These are phyloP conservation scores for Dicycla oo DNA, from an alignment of 2,888 invertebrate species.

Conservation along the genomic window DNA sequence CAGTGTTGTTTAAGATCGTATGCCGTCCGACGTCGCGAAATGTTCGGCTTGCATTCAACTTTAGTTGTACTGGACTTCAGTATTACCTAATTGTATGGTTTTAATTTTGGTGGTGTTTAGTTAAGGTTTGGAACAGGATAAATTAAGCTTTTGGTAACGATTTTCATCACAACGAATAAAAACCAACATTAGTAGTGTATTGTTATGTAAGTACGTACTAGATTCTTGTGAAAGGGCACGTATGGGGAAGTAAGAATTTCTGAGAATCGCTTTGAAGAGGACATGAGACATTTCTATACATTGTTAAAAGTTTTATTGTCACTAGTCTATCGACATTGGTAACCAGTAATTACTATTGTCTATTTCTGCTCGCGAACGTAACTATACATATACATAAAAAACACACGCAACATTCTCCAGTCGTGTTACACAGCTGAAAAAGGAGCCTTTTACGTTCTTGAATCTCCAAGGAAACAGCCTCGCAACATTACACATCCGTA, in stretches of 20 bases:
- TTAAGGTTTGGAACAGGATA: background rate
- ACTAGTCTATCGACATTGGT: background rate
- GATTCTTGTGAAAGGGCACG: background rate
- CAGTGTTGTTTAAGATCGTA: constrained; percentile 45
- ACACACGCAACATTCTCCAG: background rate
- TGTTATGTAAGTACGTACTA: background rate
- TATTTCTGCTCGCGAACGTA: background rate
- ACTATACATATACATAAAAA: background rate
- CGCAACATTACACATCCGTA: constrained; percentile 17
- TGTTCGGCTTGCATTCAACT: constrained; percentile 38
- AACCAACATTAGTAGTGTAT: background rate
- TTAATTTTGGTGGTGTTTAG: constrained; percentile 4
- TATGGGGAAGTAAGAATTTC: background rate
- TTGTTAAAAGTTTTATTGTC: background rate
- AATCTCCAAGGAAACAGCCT: constrained; percentile 7
- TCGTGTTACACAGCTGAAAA: background rate
- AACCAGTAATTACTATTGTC: background rate
- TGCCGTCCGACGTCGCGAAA: constrained; percentile 25
- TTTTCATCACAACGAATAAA: background rate
- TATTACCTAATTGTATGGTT: background rate
- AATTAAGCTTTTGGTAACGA: background rate
- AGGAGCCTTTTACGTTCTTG: background rate
- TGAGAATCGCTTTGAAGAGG: background rate
- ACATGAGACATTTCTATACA: background rate
- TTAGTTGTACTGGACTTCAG: constrained; percentile 16